Evolutionary conservation across 2,797 vertebrate species (phyloP).

Genomic region (Gymnothorax javanicus): DNA sequence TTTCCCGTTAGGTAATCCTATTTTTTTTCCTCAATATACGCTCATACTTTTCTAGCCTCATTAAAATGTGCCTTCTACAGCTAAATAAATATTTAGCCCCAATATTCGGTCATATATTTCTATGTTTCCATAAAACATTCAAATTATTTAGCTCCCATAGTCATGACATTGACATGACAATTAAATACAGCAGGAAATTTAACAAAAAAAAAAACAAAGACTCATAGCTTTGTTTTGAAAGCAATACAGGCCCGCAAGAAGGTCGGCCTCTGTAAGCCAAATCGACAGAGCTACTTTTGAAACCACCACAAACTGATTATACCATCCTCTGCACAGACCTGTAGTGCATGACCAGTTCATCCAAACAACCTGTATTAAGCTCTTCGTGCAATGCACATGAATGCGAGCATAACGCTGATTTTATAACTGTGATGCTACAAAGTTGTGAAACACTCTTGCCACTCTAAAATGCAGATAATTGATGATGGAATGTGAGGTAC

Average conservation of each 20-base stretch:
- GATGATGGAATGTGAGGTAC: neutral
- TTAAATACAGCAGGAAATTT: neutral
- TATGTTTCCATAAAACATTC: neutral
- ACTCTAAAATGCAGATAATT: neutral
- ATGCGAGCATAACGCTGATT: neutral
- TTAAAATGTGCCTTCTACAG: neutral
- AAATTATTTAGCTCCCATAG: neutral
- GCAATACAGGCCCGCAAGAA: neutral
- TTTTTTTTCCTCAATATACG: neutral
- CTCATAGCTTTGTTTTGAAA: neutral
- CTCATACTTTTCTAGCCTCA: neutral
- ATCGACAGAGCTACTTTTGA: neutral
- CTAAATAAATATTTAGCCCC: neutral
- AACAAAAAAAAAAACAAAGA: conserved; percentile 10
- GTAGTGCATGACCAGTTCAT: neutral
- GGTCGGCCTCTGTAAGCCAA: neutral
- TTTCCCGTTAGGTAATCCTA: neutral
- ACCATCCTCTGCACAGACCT: neutral
- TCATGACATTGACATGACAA: neutral
- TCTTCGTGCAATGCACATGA: neutral
- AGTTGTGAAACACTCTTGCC: neutral
- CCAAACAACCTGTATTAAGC: neutral
- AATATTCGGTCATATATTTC: neutral
- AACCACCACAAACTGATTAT: neutral
- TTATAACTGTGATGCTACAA: neutral